A percentile compares a stretch with the other conserved stretches of the same genome.
These are phyloP conservation scores for Callimorpha dominula DNA, from an alignment of 2,888 invertebrate species.

Conservation along the genomic window DNA sequence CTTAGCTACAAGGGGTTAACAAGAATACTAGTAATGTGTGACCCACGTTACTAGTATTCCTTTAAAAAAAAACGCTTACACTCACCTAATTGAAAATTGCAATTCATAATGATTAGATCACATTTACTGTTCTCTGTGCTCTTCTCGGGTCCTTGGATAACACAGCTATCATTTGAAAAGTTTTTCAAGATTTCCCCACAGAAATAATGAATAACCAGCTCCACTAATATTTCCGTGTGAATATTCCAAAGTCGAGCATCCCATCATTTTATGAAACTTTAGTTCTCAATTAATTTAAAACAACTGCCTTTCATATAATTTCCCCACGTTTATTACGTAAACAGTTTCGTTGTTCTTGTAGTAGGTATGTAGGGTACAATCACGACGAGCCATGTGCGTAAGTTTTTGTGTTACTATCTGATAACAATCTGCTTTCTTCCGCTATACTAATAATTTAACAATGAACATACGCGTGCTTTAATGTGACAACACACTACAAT, in stretches of 20 bases:
- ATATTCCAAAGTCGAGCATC: constrained; percentile 1
- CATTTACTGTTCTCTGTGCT: neutral
- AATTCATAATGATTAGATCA: too few relatives aligned
- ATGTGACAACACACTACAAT: constrained; percentile 29
- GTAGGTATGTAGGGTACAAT: constrained; percentile 33
- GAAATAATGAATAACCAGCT: neutral
- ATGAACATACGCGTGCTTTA: constrained; percentile 23
- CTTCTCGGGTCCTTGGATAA: neutral
- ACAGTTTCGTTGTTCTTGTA: constrained; percentile 24
- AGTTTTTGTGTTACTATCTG: constrained; percentile 34
- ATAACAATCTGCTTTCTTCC: constrained; percentile 44
- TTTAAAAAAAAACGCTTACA: too few relatives aligned
- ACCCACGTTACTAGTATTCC: too few relatives aligned
- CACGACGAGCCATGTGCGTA: constrained; percentile 27
- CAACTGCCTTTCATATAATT: constrained; percentile 26
- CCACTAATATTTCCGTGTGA: constrained; percentile 17
- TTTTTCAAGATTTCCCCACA: neutral
- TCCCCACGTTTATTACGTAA: constrained; percentile 44
- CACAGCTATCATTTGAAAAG: neutral
- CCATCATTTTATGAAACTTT: constrained; percentile 12
- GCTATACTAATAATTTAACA: constrained; percentile 52
- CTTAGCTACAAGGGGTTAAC: too few relatives aligned
- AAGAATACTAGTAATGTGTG: too few relatives aligned
- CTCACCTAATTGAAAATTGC: too few relatives aligned
- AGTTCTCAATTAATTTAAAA: constrained; percentile 25